Base-by-base conservation (phyloP, 2,888 invertebrate species). In the Zygothrica quintamaculata region DNA sequence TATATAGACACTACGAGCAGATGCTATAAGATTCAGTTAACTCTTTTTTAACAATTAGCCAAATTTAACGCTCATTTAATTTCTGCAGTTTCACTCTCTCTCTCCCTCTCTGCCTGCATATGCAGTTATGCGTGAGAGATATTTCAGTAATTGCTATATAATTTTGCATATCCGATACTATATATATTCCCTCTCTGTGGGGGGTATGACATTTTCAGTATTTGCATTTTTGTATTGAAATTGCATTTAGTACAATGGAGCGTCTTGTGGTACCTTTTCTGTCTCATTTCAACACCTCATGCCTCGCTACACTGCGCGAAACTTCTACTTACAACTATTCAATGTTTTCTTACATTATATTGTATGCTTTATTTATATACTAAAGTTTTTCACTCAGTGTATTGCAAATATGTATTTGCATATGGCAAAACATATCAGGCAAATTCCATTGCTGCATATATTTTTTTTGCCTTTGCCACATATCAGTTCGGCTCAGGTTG, bases 341-440 rank as follows among this genome's bases (percentile, higher is more conserved):
- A 6, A 25, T 22, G 9, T 22, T 26, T 26, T 6, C 26, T 26
- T 8, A 4, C 8, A 6, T 8, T 8, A 26, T 26, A 29, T 29
- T n/a, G 3, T 1, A 29, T n/a, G 7, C 29, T 6, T 26, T 26
- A 26, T 26, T 8, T 31, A 12, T 12, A 51, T 9, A 8, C n/a
- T 3, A 1, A 7, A n/a, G 7, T n/a, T 26, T 15, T 64, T 78
- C 37, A 58, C 36, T 6, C 22, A 68, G 80, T 87, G 80, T 48
- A 56, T 13, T 25, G 4, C 15, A 59, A 52, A 46, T 67, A 73
- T 67, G 48, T 67, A 73, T 67, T 87, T 87, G 61, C 84, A 87
- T 84, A 62, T 80, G 81, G 81, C 59, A 60, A n/a, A 74, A 62
- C 74, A 70, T 68, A 84, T 71, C 71, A 84, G 84, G 79, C 87